A percentile compares a stretch with the other conserved stretches of the same genome.
These are phyloP conservation scores for Spodoptera litura DNA, from an alignment of 1,140 invertebrate genomes.

Conservation along the genomic window DNA sequence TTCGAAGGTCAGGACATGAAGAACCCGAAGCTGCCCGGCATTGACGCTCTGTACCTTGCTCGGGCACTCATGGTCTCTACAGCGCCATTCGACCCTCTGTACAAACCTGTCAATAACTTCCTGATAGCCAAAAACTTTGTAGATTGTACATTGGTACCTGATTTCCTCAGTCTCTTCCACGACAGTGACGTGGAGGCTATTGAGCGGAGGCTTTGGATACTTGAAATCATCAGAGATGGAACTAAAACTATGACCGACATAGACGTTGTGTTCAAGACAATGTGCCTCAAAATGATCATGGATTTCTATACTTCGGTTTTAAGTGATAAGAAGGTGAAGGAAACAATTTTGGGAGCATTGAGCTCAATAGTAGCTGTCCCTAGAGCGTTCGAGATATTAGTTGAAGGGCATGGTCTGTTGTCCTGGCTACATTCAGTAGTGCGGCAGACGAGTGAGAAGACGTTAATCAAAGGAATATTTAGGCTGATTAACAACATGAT, in stretches of 20 bases:
- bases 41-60: slow-evolving; percentile 90
- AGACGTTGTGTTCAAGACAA: slow-evolving; percentile 82
- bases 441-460: slow-evolving; percentile 65
- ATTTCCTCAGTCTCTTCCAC: slow-evolving; percentile 91
- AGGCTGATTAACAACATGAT: slow-evolving; percentile 67
- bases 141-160: slow-evolving; percentile 91
- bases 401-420: slow-evolving; percentile 88
- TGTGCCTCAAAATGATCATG: slow-evolving; percentile 87
- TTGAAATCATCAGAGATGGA: slow-evolving; percentile 89
- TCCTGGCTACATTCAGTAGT: slow-evolving; percentile 86
- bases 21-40: slow-evolving; percentile 87
- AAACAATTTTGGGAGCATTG: slow-evolving; percentile 88
- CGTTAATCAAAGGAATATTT: slow-evolving; percentile 58
- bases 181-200: slow-evolving; percentile 88
- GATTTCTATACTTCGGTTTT: slow-evolving; percentile 85
- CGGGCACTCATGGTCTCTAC: slow-evolving; percentile 88
- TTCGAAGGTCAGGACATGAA: slow-evolving; percentile 53
- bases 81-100: slow-evolving; percentile 89
- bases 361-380: slow-evolving; percentile 87
- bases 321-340: slow-evolving; percentile 85
- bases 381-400: slow-evolving; percentile 87
- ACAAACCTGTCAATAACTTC: slow-evolving; percentile 89
- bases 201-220: slow-evolving; percentile 89
- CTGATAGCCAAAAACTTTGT: slow-evolving; percentile 90
- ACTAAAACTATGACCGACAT: slow-evolving; percentile 85